Percentiles rank a stretch among this genome's conserved stretches.
Conservation (phyloP, 1,140 invertebrate species). For the Antheraea mylitta region DNA sequence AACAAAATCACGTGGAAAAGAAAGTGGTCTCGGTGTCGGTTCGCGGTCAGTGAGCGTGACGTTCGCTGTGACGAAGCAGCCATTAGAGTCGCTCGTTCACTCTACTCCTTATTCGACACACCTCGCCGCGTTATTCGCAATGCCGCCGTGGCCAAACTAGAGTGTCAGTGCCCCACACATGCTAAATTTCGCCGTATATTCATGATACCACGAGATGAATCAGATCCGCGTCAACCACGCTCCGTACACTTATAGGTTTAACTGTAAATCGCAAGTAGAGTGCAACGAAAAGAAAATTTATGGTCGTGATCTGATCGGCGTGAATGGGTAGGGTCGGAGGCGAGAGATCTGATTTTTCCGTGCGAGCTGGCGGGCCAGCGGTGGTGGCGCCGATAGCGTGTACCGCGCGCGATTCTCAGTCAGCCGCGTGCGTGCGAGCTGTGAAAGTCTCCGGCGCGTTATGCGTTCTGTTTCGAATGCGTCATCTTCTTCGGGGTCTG, state of each 20-base stretch:
- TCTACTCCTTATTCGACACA: conserved; percentile 56
- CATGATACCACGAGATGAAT: not conserved
- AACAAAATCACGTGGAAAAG: conserved; percentile 61
- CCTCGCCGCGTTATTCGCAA: conserved; percentile 49
- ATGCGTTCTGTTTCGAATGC: conserved; percentile 60
- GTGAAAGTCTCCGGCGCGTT: conserved; percentile 57
- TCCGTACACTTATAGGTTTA: conserved; percentile 28
- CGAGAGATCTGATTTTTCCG: conserved; percentile 65
- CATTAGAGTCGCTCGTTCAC: conserved; percentile 47
- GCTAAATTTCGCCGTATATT: conserved; percentile 11
- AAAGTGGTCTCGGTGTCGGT: conserved; percentile 55
- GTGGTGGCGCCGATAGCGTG: conserved; percentile 48
- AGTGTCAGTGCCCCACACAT: conserved; percentile 34
- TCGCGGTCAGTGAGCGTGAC: conserved; percentile 55
- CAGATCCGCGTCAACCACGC: conserved; percentile 17
- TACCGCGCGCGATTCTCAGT: conserved; percentile 54
- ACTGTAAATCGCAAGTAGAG: conserved; percentile 54
- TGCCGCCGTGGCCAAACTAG: conserved; percentile 42
- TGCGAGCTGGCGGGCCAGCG: conserved; percentile 47
- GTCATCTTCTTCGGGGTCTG: conserved; percentile 41
- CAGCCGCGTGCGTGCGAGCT: conserved; percentile 63
- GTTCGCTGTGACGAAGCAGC: conserved; percentile 39
- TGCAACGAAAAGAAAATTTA: conserved; percentile 67
- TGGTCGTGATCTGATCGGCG: conserved; percentile 63
- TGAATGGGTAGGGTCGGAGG: conserved; percentile 71